Evolutionary conservation across 2,888 invertebrate genomes (phyloP).

Genomic region (Cryptosula pallasiana): DNA sequence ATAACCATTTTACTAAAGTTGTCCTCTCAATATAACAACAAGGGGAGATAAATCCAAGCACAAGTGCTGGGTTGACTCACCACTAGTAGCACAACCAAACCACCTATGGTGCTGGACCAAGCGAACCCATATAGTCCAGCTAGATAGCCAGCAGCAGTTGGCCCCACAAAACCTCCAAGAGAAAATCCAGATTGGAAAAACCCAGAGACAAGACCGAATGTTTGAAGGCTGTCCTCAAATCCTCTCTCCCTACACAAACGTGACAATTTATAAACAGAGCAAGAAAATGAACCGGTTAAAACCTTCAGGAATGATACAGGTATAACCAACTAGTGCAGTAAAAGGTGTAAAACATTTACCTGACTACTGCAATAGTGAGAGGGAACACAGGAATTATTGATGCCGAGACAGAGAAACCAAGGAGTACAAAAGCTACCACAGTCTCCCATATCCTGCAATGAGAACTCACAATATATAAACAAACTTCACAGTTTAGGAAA

Average conservation of each 20-base stretch:
- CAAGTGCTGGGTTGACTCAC: constrained; percentile 61
- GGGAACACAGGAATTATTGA: constrained; percentile 6
- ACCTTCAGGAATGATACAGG: too few relatives aligned
- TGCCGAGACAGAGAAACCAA: background rate
- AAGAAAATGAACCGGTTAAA: too few relatives aligned
- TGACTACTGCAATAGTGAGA: background rate
- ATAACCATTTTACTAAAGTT: background rate
- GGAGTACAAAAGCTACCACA: constrained; percentile 4
- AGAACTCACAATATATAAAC: too few relatives aligned
- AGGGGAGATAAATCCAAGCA: too few relatives aligned
- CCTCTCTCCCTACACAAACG: background rate
- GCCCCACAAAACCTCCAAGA: constrained; percentile 27
- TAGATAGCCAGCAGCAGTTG: constrained; percentile 29
- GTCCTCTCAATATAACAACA: too few relatives aligned
- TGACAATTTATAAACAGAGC: too few relatives aligned
- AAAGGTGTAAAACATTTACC: background rate
- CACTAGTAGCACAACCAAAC: constrained; percentile 71
- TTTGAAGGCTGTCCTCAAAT: constrained; percentile 10
- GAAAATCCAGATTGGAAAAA: constrained; percentile 19
- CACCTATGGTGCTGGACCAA: constrained; percentile 67
- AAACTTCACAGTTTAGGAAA: too few relatives aligned
- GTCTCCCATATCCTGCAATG: background rate
- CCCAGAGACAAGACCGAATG: constrained; percentile 14
- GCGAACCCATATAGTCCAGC: constrained; percentile 26
- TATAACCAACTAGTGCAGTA: too few relatives aligned